A percentile compares a stretch with the other conserved stretches of the same genome.
Conservation (phyloP, 2,797 vertebrate genomes). For the Sphaeramia orbicularis region DNA sequence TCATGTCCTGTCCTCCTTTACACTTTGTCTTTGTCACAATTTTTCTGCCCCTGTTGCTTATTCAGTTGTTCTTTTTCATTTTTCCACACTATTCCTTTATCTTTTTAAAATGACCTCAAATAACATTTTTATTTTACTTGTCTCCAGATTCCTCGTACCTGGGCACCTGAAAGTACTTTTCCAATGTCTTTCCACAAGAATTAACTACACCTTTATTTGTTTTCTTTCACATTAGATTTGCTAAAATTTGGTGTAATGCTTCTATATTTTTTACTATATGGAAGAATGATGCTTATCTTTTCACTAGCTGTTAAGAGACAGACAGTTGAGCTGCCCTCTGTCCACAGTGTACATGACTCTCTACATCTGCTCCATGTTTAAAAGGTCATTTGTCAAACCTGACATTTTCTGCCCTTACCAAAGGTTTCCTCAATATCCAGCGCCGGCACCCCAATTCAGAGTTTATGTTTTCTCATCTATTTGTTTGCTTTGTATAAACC, state of each 20-base stretch:
- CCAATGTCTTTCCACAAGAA: slow-evolving; percentile 8
- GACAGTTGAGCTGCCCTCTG: slow-evolving; percentile 71
- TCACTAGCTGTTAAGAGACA: slow-evolving; percentile 64
- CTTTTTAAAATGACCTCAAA: too few relatives aligned
- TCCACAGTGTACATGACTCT: slow-evolving; percentile 77
- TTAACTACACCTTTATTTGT: slow-evolving; percentile 35
- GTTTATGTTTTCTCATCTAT: slow-evolving; percentile 69
- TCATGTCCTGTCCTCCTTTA: slow-evolving; percentile 42
- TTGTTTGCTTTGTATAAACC: slow-evolving; percentile 78
- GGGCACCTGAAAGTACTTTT: background rate
- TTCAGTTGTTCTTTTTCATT: slow-evolving; percentile 25
- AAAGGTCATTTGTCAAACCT: slow-evolving; percentile 85
- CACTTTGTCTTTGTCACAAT: slow-evolving; percentile 48
- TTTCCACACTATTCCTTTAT: background rate
- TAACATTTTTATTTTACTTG: background rate
- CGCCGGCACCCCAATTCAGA: slow-evolving; percentile 54
- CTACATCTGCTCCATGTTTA: slow-evolving; percentile 86
- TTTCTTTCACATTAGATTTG: slow-evolving; percentile 34
- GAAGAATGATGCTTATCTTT: slow-evolving; percentile 62
- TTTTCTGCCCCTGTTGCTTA: slow-evolving; percentile 17
- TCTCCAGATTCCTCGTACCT: background rate
- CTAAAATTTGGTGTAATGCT: slow-evolving; percentile 23
- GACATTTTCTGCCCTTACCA: slow-evolving; percentile 85
- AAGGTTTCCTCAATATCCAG: slow-evolving; percentile 81
- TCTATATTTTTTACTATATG: slow-evolving; percentile 29